Base-by-base conservation (phyloP, 2,113 vertebrate species). In the Phoenicopterus ruber region DNA sequence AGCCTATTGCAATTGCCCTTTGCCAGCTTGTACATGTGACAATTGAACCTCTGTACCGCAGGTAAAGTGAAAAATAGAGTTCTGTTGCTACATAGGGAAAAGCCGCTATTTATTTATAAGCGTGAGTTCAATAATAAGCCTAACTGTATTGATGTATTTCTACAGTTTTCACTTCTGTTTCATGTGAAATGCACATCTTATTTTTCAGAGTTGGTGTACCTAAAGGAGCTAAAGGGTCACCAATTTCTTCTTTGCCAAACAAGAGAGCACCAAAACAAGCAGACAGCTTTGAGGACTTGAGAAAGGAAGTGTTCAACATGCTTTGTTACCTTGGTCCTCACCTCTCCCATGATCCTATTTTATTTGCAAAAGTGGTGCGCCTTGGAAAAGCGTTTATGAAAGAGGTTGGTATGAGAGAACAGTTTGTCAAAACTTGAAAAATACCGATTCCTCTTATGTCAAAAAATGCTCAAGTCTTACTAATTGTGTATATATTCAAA, bases 311-410 rank as follows among this genome's bases (percentile, higher is more conserved):
- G 11, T 99, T 99, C 97, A 99, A 96, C 96, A 99, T 99, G 99
- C 98, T 99, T 36, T 98, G 99, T 95, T 99, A 99, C 94, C 98
- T 99, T 86, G 99, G 99, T 49, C 99, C 99, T 82, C 99, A 99
- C 94, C 99, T 99, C 73, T 99, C 99, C 59, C 99, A 99, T 2
- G 99, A 99, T 94, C 98, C 99, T 50, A 99, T 99, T 96, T 98
- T 99, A 71, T 99, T 99, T 22, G 99, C 99, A 36, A 99, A 99
- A 98, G 97, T 99, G 20, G 98, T 99, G 40, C 98, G 99, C 28
- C 98, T 99, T 88, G 99, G 99, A 91, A 99, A 99, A 96, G 99
- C 98, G 25, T 99, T 99, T 97, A 99, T 99, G 99, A 99, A 99
- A 95, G 99, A 99, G 99, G 99, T 99, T 94, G 95, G 98, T 98